phyloP scores from a whole-genome alignment of 2,888 invertebrate species.

The Galerucella pusilla region DNA sequence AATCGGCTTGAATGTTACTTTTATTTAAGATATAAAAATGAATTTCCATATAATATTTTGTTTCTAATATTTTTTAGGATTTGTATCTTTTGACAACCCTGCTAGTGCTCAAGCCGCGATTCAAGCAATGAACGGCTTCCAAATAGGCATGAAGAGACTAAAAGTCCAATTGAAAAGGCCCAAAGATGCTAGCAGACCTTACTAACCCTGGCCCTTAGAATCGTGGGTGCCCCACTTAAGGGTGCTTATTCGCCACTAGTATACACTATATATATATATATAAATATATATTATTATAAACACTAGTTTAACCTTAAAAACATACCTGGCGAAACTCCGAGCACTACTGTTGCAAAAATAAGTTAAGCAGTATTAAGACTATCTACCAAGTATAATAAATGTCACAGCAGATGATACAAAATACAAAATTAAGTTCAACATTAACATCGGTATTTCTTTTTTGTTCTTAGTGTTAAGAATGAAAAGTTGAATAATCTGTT shows the following conservation, averaged over 20 bases:
- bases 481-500: no score
- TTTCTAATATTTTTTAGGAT: conserved; percentile 75
- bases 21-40: no score
- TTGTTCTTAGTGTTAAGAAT: no score
- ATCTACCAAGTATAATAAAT: conserved; percentile 7
- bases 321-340: conserved; percentile 55
- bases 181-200: conserved; percentile 97
- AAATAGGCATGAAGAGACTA: conserved; percentile 99
- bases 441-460: no score
- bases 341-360: conserved; percentile 43
- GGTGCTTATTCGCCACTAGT: conserved; percentile 58
- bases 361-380: conserved; percentile 17
- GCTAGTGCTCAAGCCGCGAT: conserved; percentile 98
- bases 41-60: background rate
- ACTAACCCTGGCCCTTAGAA: conserved; percentile 79
- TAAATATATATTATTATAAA: conserved; percentile 43
- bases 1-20: no score
- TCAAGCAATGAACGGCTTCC: conserved; percentile 99
- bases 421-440: conserved; percentile 8
- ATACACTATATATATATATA: conserved; percentile 57
- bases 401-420: conserved; percentile 6
- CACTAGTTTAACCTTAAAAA: conserved; percentile 50
- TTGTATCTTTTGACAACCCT: conserved; percentile 99
- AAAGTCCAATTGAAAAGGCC: conserved; percentile 99
- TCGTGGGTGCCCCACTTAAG: conserved; percentile 56